Base-by-base conservation (phyloP, 2,888 invertebrate genomes). In the Adelognathus sp. region DNA sequence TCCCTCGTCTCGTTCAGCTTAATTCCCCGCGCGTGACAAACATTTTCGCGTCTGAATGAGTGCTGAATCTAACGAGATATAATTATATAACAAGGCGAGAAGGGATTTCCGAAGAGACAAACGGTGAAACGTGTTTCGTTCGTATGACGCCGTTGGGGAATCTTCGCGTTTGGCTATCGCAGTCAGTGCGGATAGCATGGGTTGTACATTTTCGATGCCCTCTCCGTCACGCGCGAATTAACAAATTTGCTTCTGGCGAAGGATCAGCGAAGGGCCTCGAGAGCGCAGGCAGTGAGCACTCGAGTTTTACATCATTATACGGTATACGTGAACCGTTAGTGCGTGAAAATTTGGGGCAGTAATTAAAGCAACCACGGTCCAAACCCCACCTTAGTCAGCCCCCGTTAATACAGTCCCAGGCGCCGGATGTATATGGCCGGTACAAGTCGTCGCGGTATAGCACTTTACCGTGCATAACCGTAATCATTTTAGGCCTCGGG, bases 1-100 rank as follows among this genome's bases (percentile, higher is more conserved):
- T 11, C 18, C 63, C 31, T n/a, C n/a, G 54, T 63, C 46, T 36
- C 36, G 58, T 64, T 73, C 50, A 31, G 56, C 31, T 52, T 33
- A 64, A 73, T 73, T 50, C 46, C 58, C 39, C 16, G 11, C 18
- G 56, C 36, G 14, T 14, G 29, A 16, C 46, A 36, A 21, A 46
- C 41, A 60, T 60, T 18, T 16, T 29, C 41, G 27, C 16, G 63
- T 69, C 58, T 33, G 41, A 61, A 63, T 66, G 39, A 78, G 73
- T 29, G 29, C 24, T 31, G 24, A 63, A 58, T 70, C 70, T 46
- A 50, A 7, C 31, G 63, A n/a, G n/a, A n/a, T 64, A 63, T 70
- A 58, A 70, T 63, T 70, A 50, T 64, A 46, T 46, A 31, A 36
- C 50, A 5, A 24, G 64, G 41, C n/a, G n/a, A n/a, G n/a, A n/a